phyloP scores from a whole-genome alignment of 2,113 vertebrate genomes.

The Eclectus roratus region DNA sequence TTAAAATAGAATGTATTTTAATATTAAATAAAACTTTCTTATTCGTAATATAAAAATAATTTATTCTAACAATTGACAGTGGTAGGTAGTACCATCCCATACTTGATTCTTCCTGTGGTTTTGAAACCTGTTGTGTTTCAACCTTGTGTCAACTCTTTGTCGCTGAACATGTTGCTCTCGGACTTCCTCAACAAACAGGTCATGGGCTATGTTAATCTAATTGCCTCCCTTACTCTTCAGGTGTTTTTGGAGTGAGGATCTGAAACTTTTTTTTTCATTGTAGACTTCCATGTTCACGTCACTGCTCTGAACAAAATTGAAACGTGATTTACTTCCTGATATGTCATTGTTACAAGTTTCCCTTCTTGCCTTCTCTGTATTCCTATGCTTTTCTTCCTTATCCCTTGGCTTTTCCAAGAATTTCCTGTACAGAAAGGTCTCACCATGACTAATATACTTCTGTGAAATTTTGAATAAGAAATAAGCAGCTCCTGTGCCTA shows the following conservation, averaged over 20 bases:
- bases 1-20: not conserved
- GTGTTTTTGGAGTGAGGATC: not conserved
- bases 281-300: not conserved
- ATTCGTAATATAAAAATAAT: not conserved
- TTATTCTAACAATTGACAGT: not conserved
- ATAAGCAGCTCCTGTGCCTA: not conserved
- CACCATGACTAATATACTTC: not conserved
- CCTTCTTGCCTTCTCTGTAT: not conserved
- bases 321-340: not conserved
- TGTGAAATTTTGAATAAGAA: not conserved
- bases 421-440: not conserved
- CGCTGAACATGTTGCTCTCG: not conserved
- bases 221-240: not conserved
- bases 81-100: not conserved
- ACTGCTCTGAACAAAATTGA: not conserved
- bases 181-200: not conserved
- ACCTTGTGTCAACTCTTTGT: not conserved
- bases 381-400: not conserved
- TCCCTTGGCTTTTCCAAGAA: not conserved
- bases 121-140: not conserved
- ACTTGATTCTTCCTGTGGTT: not conserved
- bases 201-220: not conserved
- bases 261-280: not conserved
- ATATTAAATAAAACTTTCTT: not conserved
- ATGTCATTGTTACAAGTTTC: not conserved